A percentile compares a stretch with the other conserved stretches of the same genome.
phyloP scores from a whole-genome alignment of 2,797 vertebrate species.

The Epinephelus malabaricus region DNA sequence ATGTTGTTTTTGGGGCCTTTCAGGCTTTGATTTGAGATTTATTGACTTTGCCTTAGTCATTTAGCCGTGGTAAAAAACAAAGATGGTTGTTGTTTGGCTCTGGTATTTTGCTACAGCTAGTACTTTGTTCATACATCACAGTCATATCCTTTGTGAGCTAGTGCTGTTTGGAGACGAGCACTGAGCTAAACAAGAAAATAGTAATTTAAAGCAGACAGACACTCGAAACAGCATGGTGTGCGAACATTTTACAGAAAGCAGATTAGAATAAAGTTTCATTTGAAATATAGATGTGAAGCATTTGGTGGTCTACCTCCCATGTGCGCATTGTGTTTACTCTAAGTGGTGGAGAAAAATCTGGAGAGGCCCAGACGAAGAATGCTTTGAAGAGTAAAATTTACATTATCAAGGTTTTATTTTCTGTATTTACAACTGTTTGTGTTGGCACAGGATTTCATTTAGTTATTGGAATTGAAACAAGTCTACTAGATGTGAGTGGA shows the following conservation, averaged over 20 bases:
- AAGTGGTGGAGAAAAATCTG: constrained; percentile 1
- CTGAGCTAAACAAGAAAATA: constrained; percentile 28
- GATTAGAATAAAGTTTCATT: background rate
- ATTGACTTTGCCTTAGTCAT: constrained; percentile 36
- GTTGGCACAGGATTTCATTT: background rate
- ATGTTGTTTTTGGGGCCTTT: background rate
- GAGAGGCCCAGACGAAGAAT: background rate
- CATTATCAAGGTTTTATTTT: background rate
- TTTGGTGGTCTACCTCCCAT: background rate
- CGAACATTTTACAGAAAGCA: background rate
- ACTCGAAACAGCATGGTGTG: constrained; percentile 17
- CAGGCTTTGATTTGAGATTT: constrained; percentile 24
- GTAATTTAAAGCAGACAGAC: constrained; percentile 41
- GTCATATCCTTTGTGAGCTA: constrained; percentile 27
- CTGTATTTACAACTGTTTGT: background rate
- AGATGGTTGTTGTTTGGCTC: constrained; percentile 10
- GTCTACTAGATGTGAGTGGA: background rate
- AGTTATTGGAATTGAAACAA: background rate
- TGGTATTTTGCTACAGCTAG: constrained; percentile 20
- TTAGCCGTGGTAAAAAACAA: constrained; percentile 47
- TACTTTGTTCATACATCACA: constrained; percentile 15
- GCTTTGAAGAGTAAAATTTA: background rate
- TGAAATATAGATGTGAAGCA: constrained; percentile 21
- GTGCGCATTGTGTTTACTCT: constrained; percentile 9
- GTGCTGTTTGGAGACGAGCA: constrained; percentile 14